phyloP scores from a whole-genome alignment of 2,113 vertebrate genomes.

The Pitta sordida region DNA sequence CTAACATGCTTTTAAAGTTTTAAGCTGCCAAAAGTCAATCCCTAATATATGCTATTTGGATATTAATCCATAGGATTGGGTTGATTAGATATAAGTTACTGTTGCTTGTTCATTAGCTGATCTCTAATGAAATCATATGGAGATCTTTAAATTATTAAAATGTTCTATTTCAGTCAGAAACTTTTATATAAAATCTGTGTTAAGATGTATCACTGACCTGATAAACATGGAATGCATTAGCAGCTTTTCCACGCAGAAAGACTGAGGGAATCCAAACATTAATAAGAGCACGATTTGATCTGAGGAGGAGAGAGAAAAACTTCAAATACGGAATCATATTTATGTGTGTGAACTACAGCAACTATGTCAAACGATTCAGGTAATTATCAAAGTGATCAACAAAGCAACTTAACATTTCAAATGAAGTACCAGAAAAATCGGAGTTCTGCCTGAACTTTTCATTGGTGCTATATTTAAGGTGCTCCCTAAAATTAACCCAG shows the following conservation, averaged over 20 bases:
- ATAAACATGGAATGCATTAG: constrained; percentile 97
- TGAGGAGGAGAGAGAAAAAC: constrained; percentile 57
- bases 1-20: not conserved
- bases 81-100: not conserved
- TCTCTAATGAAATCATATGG: not conserved
- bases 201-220: constrained; percentile 76
- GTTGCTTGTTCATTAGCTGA: not conserved
- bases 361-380: not conserved
- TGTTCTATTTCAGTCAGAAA: not conserved
- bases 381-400: not conserved
- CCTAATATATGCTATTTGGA: not conserved
- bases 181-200: not conserved
- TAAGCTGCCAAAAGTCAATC: not conserved
- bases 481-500: not conserved
- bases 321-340: not conserved
- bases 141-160: not conserved
- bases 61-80: no score
- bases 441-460: not conserved
- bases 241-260: constrained; percentile 92
- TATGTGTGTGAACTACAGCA: not conserved
- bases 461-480: not conserved
- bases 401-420: not conserved
- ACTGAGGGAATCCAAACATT: constrained; percentile 99
- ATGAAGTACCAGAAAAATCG: not conserved
- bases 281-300: constrained; percentile 95